Base-by-base conservation (phyloP, 2,113 vertebrate genomes). In the Zapus hudsonius region DNA sequence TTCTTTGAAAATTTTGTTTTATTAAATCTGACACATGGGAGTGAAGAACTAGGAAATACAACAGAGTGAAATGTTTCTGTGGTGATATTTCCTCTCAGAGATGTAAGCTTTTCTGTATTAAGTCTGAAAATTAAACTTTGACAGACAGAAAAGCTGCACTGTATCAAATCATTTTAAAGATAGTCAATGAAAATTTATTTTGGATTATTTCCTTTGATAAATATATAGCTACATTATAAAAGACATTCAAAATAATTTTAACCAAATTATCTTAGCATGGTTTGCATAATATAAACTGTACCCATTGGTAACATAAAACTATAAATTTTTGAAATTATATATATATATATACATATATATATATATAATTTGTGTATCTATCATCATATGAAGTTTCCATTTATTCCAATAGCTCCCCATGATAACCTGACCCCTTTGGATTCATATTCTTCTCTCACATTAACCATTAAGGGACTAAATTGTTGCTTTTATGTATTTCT, bases 1-100 rank as follows among this genome's bases (percentile, higher is more conserved):
- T 90, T 82, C 63, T 81, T 92, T 82, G 33, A 36, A 84, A 6
- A n/a, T 11, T 78, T 63, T 76, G 80, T 67, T 93, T 94, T 16
- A 89, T 61, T 17, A 31, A 27, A 3, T 78, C 31, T 95, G 47
- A 95, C 40, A 76, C 27, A 7, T 2, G 36, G 80, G 33, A 16
- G 91, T 66, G 55, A 91, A 92, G 33, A 23, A 64, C 12, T 33
- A 84, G 78, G 33, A 69, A 20, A 75, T 8, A 78, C 5, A 42
- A 40, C 1, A 33, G 40, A 61, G 8, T 64, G 15, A 36, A 64
- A 81, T 47, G 40, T 57, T 83, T 55, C 36, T 86, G 27, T 27
- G 40, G 76, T 67, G 67, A 67, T 57, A 59, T 93, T 95, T 94
- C 47, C 61, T 87, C 91, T 64, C 3, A 31, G 36, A 20, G 12